Evolutionary conservation across 1,140 invertebrate genomes (phyloP), one percentile per base, ranked within the genome.

Genomic region (Lucilia sericata): DNA sequence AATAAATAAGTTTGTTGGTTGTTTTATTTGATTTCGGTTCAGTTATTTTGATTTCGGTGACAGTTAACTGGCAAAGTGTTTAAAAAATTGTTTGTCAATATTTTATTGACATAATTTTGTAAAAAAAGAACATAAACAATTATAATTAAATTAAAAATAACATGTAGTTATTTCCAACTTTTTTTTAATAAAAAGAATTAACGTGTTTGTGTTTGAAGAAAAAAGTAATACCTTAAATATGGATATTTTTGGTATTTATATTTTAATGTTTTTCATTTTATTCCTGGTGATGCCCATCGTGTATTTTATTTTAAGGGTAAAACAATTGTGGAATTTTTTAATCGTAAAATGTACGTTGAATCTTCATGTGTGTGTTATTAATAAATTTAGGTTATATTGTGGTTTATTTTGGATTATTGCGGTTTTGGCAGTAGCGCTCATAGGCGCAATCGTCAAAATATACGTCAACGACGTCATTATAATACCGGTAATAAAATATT

Each of bases 261-360:
- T 88, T 75, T 82, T 84, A 14, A 13, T 80, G 10, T 87, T 88
- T 76, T 87, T 87, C 12, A 9, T 88, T 13, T 60, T 88, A 12
- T 88, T 88, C 84, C 78, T 88, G 14, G 65, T 87, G 9, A 86
- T 88, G 86, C 87, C 87, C 70, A 83, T 87, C 34, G 83, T 85
- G 9, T 88, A 87, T 55, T 86, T 87, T 76, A 9, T 51, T 14
- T 82, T 89, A 74, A 87, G 88, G 88, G 88, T 87, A 86, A 84
- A 70, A 13, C 13, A 70, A 49, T 34, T 19, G 25, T 30, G 49
- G 30, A 42, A 30, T 65, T 80, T 60, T 84, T 55, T 19, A 10
- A 60, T 65, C 13, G 51, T 19, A 84, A 25, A 13, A 76, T 51
- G 19, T 21, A 81, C 5, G 10, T 42, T 42, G 10, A 42, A 42